Evolutionary conservation across 2,888 invertebrate species (phyloP), one percentile per base, ranked within the genome.

Genomic region (Mantis religiosa): DNA sequence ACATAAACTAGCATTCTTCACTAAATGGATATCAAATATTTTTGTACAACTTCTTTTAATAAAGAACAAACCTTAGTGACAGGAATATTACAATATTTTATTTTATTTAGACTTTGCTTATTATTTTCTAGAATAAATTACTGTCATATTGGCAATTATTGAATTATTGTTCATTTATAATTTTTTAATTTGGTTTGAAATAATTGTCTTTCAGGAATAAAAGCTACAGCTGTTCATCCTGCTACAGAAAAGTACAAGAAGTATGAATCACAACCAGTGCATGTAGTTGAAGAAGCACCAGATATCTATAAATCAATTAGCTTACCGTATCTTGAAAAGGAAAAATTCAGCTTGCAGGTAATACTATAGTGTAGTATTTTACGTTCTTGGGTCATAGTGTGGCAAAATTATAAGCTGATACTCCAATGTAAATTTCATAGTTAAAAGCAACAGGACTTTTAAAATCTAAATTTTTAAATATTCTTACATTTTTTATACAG

Each of bases 241-340:
- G 99, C 99, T 0, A 98, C 98, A 47, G 96, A 97, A 88, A 97
- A 98, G 92, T 99, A 99, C 92, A 94, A 95, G 12, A 99, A 99
- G 92, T 99, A 97, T 93, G 95, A 96, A 15, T 94, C 95, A 54
- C 97, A 97, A 91, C 95, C 96, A 89, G 93, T 95, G 4, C 96
- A 96, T 92, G 93, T 99, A 30, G 94, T 99, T 9, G 93, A 96
- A 89, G 99, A 99, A 94, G 98, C 98, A 0, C 95, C 97, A 0
- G 95, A 96, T 41, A 93, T 98, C 88, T 99, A 99, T 92, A 92
- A 96, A 91, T 95, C 95, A 30, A 94, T 98, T 41, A 98, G 98
- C 0, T 93, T 97, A 89, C 98, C 98, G 0, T 95, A 96, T 93
- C 94, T 99, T 88, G 93, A 95, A 83, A 94, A 95, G 85, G 96